A percentile compares a stretch with the other conserved stretches of the same genome.
Conservation (phyloP, 2,797 vertebrate genomes). For the Kryptopterus vitreolus region DNA sequence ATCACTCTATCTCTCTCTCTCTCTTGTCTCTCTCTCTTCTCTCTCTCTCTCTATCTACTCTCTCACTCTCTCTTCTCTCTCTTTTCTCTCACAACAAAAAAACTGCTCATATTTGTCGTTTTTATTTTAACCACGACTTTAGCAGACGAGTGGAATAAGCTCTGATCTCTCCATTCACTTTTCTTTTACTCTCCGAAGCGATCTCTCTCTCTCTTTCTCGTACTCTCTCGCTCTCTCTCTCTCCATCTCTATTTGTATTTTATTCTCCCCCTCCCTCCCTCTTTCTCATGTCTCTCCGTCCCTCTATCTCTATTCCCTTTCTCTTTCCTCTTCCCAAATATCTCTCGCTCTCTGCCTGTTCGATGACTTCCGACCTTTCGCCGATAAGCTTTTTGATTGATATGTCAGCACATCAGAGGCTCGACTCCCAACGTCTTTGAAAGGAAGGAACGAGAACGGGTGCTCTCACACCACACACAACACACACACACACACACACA, state of each 20-base stretch:
- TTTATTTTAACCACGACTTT: conserved; percentile 25
- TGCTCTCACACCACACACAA: conserved; percentile 4
- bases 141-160: conserved; percentile 52
- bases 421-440: conserved; percentile 1
- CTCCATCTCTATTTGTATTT: neutral
- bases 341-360: neutral
- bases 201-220: neutral
- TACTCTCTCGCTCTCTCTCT: neutral
- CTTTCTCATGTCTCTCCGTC: neutral
- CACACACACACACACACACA: conserved; percentile 13
- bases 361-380: conserved; percentile 27
- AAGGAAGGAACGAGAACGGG: conserved; percentile 12
- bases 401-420: conserved; percentile 24
- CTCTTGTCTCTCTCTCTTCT: too few species aligned
- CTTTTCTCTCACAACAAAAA: too few species aligned
- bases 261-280: neutral
- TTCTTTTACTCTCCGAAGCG: neutral
- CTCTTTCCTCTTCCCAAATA: neutral
- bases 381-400: conserved; percentile 37
- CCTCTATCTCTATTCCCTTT: neutral
- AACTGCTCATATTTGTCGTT: neutral
- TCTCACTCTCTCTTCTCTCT: too few species aligned
- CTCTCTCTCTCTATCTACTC: too few species aligned
- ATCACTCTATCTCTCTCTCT: too few species aligned
- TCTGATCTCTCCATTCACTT: neutral